These are phyloP conservation scores for Colletes collaris DNA, from an alignment of 2,888 invertebrate genomes.

Conservation along the genomic window DNA sequence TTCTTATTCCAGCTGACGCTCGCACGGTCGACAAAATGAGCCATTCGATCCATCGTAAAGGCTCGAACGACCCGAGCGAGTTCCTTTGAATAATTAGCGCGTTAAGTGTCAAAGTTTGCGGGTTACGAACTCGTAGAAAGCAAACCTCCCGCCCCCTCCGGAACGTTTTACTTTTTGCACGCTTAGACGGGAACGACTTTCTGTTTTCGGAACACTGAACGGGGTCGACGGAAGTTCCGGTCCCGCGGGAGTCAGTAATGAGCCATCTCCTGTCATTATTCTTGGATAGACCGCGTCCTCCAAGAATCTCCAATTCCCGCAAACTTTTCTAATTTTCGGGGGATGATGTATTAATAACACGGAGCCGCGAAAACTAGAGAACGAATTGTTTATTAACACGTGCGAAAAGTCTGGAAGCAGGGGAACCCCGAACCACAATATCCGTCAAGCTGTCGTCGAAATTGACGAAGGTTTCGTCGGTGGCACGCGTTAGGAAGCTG, in stretches of 20 bases:
- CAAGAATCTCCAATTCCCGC: background rate
- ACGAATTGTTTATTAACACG: conserved; percentile 5
- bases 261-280: background rate
- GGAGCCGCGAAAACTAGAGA: background rate
- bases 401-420: background rate
- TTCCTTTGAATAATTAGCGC: conserved; percentile 42
- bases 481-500: background rate
- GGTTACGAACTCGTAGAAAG: conserved; percentile 9
- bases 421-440: conserved; percentile 4
- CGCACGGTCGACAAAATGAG: conserved; percentile 2
- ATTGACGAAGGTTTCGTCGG: conserved; percentile 26
- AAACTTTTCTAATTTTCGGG: background rate
- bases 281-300: background rate
- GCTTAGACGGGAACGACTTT: background rate
- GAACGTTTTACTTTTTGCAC: conserved; percentile 13
- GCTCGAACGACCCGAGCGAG: conserved; percentile 6
- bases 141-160: background rate
- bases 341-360: background rate
- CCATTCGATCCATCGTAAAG: conserved; percentile 30
- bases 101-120: conserved; percentile 27
- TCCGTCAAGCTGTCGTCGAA: conserved; percentile 27
- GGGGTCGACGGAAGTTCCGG: background rate
- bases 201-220: background rate
- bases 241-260: background rate
- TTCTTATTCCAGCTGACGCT: background rate